Base-by-base conservation (phyloP, 2,888 invertebrate species). In the Callosobruchus maculatus region DNA sequence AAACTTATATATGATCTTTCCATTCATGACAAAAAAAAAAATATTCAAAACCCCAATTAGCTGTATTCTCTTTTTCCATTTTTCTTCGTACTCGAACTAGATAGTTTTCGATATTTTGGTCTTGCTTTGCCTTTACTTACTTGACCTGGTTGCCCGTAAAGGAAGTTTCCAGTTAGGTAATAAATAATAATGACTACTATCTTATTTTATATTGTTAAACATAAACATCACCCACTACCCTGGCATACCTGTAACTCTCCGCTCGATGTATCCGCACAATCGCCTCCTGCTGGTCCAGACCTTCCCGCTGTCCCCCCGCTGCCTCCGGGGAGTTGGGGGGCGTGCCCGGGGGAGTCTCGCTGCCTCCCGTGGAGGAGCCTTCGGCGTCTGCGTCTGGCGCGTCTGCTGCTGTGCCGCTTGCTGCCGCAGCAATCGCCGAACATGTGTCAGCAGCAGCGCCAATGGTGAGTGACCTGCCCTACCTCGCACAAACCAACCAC, bases 361-460 rank as follows among this genome's bases (percentile, higher is more conserved):
- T 49, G 49, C 13, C 49, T 49, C 49, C 49, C 1, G 13, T 13
- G 7, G 49, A 7, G 49, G 49, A 49, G 70, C 66, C 20, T 77
- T 71, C 20, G 75, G 74, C 73, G 74, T 73, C 80, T 78, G 76
- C 76, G 73, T 75, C 77, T 77, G 81, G 81, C 77, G 5, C 49
- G 49, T 49, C 13, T 49, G 49, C 49, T 18, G 49, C 30, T 30
- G 68, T 68, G 68, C 5, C 13, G 18, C 21, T 81, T 83, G 78
- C 84, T 79, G 80, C 88, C 83, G 78, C 84, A 79, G 80, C 88
- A 88, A 85, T 88, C 87, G 83, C 84, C 83, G 79, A 90, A 87
- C 88, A 89, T 89, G 83, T 88, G 88, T 88, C 88, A 88, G 88
- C 88, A 88, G 83, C 88, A 88, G 80, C 86, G 81, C 88, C 88